phyloP scores from a whole-genome alignment of 2,797 vertebrate species.

The Tachyglossus aculeatus region DNA sequence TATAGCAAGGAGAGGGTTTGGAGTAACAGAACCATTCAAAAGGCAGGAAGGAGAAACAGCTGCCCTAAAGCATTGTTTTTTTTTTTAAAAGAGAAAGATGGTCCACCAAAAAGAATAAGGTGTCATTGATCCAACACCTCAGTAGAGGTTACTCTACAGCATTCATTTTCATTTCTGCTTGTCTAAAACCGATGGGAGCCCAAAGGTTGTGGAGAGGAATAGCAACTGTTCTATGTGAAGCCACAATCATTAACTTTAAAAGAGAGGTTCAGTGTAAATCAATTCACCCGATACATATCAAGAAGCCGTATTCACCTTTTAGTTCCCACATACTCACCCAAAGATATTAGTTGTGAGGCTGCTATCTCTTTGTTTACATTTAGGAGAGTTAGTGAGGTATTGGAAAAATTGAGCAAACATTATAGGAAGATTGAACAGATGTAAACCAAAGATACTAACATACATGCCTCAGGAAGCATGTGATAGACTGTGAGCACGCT shows the following conservation, averaged over 20 bases:
- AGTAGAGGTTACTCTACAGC: constrained; percentile 74
- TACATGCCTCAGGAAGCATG: no score
- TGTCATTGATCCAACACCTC: constrained; percentile 76
- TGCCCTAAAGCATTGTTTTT: constrained; percentile 69
- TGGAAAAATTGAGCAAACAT: background rate
- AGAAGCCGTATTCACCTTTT: constrained; percentile 3
- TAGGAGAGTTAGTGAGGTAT: background rate
- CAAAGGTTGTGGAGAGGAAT: constrained; percentile 64
- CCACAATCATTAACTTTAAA: constrained; percentile 62
- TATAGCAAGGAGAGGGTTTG: constrained; percentile 52
- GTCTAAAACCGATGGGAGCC: constrained; percentile 71
- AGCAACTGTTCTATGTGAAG: constrained; percentile 64
- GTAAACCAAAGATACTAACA: background rate
- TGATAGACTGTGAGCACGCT: no score
- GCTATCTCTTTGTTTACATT: background rate
- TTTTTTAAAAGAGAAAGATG: constrained; percentile 10
- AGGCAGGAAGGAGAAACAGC: constrained; percentile 25
- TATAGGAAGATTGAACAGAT: background rate
- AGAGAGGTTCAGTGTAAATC: constrained; percentile 47
- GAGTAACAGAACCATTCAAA: constrained; percentile 62
- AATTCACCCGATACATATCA: constrained; percentile 19
- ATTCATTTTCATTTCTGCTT: constrained; percentile 85
- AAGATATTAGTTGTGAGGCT: constrained; percentile 8
- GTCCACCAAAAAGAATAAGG: constrained; percentile 27
- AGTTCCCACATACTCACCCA: constrained; percentile 35